Evolutionary conservation across 2,113 vertebrate species (phyloP), one percentile per base, ranked within the genome.

Genomic region (Ahaetulla prasina): DNA sequence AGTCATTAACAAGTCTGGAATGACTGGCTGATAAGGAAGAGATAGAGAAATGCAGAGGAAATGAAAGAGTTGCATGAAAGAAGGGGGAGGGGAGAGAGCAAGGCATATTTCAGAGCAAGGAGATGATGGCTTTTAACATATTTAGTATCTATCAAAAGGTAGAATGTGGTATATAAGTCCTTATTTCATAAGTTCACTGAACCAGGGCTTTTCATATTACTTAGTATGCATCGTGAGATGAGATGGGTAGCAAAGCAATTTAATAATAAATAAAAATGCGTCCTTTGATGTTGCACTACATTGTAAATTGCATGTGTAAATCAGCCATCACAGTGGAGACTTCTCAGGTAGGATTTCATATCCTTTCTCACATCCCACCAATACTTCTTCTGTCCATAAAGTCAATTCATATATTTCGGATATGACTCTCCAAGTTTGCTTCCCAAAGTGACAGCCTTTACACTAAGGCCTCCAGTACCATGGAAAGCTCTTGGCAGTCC

Each of bases 1-100:
- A 63, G 97, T 98, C 94, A 98, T 97, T 96, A 98, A 95, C 57
- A 98, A 97, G 68, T 98, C 98, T 90, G 98, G 97, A 0, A 96
- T 97, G 92, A 97, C 63, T 0, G 97, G 97, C 98, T 98, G 90
- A 74, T 22, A 0, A 49, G 85, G 0, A 7, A 88, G 53, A 85
- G 47, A 94, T 7, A 90, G 80, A 45, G 39, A n/a, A 89, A 93
- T 14, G 2, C 49, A 89, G 6, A 16, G 68, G 0, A 4, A 49
- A 91, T 52, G 14, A 74, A 85, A 89, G 27, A 47, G 45, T 90
- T 4, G 43, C 68, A 93, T 80, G n/a, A 16, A 45, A 9, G 9
- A 89, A 35, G 43, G 47, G 43, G 20, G n/a, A 91, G 63, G 49
- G 22, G 45, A 39, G 27, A 11, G 49, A 7, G 20, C 25, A 23